Conservation (phyloP, 2,113 vertebrate species). For the Gallinago undulata region DNA sequence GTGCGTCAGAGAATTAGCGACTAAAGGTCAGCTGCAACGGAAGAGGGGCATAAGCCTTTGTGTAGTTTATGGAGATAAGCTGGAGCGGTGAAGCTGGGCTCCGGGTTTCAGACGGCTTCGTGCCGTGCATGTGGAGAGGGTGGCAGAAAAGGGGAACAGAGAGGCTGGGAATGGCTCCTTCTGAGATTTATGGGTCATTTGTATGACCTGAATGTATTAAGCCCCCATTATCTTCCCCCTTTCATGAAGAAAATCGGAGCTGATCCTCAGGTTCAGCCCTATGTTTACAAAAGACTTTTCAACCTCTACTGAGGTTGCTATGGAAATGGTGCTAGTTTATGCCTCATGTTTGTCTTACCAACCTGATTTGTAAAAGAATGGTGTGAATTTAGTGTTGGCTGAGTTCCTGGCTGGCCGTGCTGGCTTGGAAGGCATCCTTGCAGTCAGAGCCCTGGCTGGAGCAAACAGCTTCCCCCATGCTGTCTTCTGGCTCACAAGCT, state of each 20-base stretch:
- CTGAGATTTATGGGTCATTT: conserved; percentile 6
- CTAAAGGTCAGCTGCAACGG: conserved; percentile 37
- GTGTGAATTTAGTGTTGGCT: conserved; percentile 45
- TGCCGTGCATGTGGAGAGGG: conserved; percentile 36
- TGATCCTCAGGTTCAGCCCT: conserved; percentile 17
- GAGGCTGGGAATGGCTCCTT: background rate
- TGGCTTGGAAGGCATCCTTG: conserved; percentile 28
- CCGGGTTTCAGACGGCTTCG: background rate
- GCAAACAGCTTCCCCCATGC: background rate
- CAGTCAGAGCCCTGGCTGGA: conserved; percentile 8
- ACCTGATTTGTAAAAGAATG: conserved; percentile 64
- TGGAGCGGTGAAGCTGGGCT: background rate
- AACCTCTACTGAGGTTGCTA: conserved; percentile 45
- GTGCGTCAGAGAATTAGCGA: conserved; percentile 16
- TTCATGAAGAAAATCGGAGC: background rate
- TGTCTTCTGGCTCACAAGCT: background rate
- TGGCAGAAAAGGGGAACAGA: background rate
- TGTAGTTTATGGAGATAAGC: background rate
- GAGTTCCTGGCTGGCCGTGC: background rate
- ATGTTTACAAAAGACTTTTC: conserved; percentile 57
- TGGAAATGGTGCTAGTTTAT: conserved; percentile 47
- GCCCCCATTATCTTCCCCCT: background rate
- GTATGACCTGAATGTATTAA: conserved; percentile 21
- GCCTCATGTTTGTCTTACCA: conserved; percentile 45
- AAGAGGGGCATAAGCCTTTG: conserved; percentile 14